These are phyloP conservation scores for Rapana venosa DNA, from an alignment of 2,888 invertebrate species.

Conservation along the genomic window DNA sequence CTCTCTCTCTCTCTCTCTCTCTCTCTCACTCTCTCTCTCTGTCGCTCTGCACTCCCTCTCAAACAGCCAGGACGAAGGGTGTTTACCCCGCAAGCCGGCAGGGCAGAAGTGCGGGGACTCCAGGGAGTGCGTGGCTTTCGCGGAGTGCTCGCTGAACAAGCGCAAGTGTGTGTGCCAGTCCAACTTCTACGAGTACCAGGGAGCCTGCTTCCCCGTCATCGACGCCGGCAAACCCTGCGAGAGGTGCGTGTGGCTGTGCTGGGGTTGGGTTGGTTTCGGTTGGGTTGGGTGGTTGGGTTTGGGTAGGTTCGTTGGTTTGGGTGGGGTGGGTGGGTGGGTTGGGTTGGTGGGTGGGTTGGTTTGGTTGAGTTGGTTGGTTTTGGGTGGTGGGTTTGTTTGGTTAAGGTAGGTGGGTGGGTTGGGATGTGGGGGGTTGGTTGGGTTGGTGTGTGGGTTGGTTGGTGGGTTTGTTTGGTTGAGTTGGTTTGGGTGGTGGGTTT, in stretches of 20 bases:
- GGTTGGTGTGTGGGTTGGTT: not conserved
- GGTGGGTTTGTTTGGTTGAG: not conserved
- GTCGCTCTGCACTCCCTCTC: not conserved
- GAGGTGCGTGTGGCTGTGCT: not conserved
- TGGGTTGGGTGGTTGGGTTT: not conserved
- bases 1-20: not conserved
- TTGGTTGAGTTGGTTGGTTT: not conserved
- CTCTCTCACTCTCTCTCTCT: not conserved
- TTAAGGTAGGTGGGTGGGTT: not conserved
- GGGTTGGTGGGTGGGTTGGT: not conserved
- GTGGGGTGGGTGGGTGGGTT: not conserved
- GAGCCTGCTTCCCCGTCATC: slow-evolving; percentile 41
- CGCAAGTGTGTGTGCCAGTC: slow-evolving; percentile 42
- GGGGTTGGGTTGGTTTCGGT: too few species aligned
- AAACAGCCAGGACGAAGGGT: slow-evolving; percentile 39
- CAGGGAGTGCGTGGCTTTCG: slow-evolving; percentile 37
- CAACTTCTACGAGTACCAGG: slow-evolving; percentile 43
- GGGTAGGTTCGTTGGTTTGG: not conserved
- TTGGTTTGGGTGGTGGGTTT: not conserved
- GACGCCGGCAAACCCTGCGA: slow-evolving; percentile 43
- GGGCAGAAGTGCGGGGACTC: slow-evolving; percentile 36
- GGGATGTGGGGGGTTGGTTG: not conserved
- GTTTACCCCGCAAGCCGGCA: slow-evolving; percentile 43
- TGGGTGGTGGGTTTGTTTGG: not conserved
- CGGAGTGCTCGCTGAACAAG: slow-evolving; percentile 28